Conservation (phyloP, 2,113 vertebrate species). For the Microcebus ravelobensis region DNA sequence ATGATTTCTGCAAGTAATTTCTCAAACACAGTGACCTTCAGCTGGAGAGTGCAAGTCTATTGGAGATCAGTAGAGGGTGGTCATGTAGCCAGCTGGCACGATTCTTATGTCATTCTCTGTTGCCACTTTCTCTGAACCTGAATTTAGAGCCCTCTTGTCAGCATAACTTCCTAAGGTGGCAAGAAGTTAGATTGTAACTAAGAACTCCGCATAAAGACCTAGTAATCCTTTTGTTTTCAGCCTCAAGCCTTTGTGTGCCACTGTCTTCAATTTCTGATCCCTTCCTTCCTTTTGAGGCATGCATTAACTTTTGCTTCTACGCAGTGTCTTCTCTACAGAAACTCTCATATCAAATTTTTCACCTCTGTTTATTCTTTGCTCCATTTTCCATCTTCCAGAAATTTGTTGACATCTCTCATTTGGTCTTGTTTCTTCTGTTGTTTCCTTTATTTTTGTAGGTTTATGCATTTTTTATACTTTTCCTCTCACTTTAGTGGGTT, state of each 20-base stretch:
- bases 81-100: background rate
- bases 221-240: background rate
- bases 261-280: background rate
- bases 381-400: background rate
- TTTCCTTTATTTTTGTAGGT: background rate
- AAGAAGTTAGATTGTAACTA: background rate
- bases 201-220: background rate
- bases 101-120: background rate
- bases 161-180: background rate
- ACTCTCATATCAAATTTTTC: slow-evolving; percentile 4
- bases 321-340: background rate
- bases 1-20: background rate
- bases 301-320: background rate
- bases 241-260: background rate
- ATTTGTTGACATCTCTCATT: background rate
- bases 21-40: background rate
- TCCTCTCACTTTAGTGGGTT: background rate
- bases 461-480: background rate
- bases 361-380: background rate
- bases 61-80: background rate
- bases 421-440: background rate
- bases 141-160: background rate
- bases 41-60: background rate
- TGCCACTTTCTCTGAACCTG: background rate
- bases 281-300: background rate